These are phyloP conservation scores for Atta cephalotes DNA, from an alignment of 1,140 invertebrate genomes.

Conservation along the genomic window DNA sequence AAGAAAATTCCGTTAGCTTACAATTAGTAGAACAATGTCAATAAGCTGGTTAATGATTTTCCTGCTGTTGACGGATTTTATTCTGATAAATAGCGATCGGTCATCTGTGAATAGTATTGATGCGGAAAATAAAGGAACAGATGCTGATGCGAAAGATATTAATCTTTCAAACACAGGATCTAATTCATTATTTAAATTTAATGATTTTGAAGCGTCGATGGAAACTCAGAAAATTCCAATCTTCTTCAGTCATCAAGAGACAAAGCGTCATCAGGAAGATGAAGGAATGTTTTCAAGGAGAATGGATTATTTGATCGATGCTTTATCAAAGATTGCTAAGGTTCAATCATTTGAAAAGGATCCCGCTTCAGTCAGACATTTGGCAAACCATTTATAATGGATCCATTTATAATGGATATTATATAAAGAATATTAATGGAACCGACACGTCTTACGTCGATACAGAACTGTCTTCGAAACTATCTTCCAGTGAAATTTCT, in stretches of 20 bases:
- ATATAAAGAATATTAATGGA: neutral
- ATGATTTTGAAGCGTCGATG: neutral
- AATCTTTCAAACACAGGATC: neutral
- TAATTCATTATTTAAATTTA: neutral
- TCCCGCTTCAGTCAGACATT: neutral
- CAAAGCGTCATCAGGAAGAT: too few relatives aligned
- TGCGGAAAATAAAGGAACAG: neutral
- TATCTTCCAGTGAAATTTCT: neutral
- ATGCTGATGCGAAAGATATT: neutral
- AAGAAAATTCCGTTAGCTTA: neutral
- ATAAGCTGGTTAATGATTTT: constrained; percentile 17
- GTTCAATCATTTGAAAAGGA: constrained; percentile 61
- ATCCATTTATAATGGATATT: neutral
- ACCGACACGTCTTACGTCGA: too few relatives aligned
- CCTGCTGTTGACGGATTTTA: neutral
- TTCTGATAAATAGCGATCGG: neutral
- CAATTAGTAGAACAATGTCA: constrained; percentile 12
- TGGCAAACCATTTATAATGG: neutral
- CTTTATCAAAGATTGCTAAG: constrained; percentile 75
- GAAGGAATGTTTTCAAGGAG: too few relatives aligned
- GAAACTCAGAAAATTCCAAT: neutral
- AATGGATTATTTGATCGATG: constrained; percentile 56
- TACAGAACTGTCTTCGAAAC: too few relatives aligned
- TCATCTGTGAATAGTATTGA: neutral
- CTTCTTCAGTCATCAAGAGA: neutral